These are phyloP conservation scores for Sebastes steindachneri DNA, from an alignment of 2,797 vertebrate genomes.

Conservation along the genomic window DNA sequence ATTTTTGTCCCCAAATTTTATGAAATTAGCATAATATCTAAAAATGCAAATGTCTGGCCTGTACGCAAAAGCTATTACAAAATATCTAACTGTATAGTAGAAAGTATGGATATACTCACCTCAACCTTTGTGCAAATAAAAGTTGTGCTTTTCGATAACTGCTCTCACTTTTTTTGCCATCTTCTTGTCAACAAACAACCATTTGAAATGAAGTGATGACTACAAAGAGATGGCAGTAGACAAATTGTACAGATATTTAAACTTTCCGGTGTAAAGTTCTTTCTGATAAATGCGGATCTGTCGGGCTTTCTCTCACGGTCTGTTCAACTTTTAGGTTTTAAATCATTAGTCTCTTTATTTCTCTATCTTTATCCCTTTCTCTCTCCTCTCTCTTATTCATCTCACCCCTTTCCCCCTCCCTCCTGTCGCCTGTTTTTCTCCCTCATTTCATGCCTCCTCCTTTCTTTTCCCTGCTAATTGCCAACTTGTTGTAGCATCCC, in stretches of 20 bases:
- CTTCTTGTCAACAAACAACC: neutral
- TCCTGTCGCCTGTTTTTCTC: conserved; percentile 46
- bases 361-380: neutral
- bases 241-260: neutral
- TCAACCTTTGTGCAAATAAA: neutral
- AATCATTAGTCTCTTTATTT: neutral
- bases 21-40: neutral
- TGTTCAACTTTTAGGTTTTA: neutral
- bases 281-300: neutral
- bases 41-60: neutral
- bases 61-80: neutral
- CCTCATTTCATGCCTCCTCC: conserved; percentile 57
- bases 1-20: neutral
- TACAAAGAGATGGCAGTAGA: neutral
- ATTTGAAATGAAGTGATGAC: neutral
- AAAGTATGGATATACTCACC: neutral
- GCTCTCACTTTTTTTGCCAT: neutral
- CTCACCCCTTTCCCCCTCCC: conserved; percentile 6
- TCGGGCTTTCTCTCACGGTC: neutral
- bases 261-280: neutral
- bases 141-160: neutral
- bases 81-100: neutral
- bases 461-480: conserved; percentile 74
- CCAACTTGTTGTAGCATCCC: conserved; percentile 73
- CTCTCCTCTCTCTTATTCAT: neutral